Evolutionary conservation across 1,140 invertebrate species (phyloP).

Genomic region (Bombus pyrosoma): DNA sequence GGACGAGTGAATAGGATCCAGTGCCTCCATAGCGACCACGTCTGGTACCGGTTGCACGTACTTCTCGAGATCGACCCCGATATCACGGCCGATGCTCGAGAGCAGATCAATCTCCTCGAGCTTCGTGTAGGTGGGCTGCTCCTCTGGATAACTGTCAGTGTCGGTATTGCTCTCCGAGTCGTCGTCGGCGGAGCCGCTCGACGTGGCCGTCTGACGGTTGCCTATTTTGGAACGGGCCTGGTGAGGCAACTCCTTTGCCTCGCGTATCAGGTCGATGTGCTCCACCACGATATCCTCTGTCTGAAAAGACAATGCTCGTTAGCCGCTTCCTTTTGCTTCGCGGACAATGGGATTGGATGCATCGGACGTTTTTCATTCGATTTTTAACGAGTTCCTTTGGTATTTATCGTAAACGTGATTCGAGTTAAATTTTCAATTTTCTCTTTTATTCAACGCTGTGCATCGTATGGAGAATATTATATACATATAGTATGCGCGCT

Average conservation of each 20-base stretch:
- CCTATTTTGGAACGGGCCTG: constrained; percentile 70
- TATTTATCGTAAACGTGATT: too few relatives aligned
- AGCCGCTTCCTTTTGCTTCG: background rate
- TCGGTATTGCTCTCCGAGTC: constrained; percentile 70
- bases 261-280: constrained; percentile 78
- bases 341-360: background rate
- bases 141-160: constrained; percentile 70
- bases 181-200: constrained; percentile 57
- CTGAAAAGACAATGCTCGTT: constrained; percentile 51
- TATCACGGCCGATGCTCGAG: constrained; percentile 79
- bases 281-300: constrained; percentile 74
- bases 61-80: constrained; percentile 78
- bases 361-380: too few relatives aligned
- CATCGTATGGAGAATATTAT: too few relatives aligned
- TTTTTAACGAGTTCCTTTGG: too few relatives aligned
- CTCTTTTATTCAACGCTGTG: too few relatives aligned
- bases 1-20: constrained; percentile 58
- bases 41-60: constrained; percentile 80
- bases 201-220: constrained; percentile 60
- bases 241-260: constrained; percentile 76
- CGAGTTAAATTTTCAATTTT: too few relatives aligned
- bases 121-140: constrained; percentile 74
- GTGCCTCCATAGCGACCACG: constrained; percentile 77
- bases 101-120: constrained; percentile 80
- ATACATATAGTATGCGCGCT: too few relatives aligned